Evolutionary conservation across 2,888 invertebrate genomes (phyloP), one percentile per base, ranked within the genome.

Genomic region (Brachyptera risi): DNA sequence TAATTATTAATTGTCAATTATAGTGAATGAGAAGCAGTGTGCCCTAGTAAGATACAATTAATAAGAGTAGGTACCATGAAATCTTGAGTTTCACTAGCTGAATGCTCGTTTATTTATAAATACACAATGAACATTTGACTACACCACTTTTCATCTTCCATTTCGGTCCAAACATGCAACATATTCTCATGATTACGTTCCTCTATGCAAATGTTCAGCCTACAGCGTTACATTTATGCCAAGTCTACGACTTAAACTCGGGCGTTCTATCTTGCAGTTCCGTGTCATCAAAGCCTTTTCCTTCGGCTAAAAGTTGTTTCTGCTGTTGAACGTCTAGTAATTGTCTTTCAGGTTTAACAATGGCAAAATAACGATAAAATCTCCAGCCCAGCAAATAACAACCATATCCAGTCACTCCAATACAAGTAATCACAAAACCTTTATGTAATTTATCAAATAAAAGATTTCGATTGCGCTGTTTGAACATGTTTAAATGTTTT

Each of bases 401-500:
- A 40, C 80, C 82, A 68, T 76, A 78, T 1, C 79, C 59, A 17
- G 83, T 83, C 7, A 82, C 72, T 3, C 79, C 83, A 38, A 83
- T 71, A 68, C 83, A 83, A 17, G 76, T 71, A 31, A 73, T 73
- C 1, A 83, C 83, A 47, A 78, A 75, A 21, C 81, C 80, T 69
- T 77, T 79, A 68, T 84, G 84, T 31, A 83, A 67, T 64, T 71
- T 75, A 66, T 83, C 79, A 26, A 80, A 58, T 19, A 80, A 64
- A 15, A 69, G 61, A 68, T 69, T 76, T 15, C 68, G 70, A 63
- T 71, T 69, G 44, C 75, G 71, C 47, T 72, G 70, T 68, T 75
- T 80, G 64, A 69, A 71, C 74, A 75, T 76, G 61, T 59, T 68
- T 49, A 38, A 4, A n/a, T n/a, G n/a, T n/a, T n/a, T n/a, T n/a